A percentile compares a stretch with the other conserved stretches of the same genome.
These are phyloP conservation scores for Cyphomyrmex costatus DNA, from an alignment of 1,140 invertebrate genomes.

Conservation along the genomic window DNA sequence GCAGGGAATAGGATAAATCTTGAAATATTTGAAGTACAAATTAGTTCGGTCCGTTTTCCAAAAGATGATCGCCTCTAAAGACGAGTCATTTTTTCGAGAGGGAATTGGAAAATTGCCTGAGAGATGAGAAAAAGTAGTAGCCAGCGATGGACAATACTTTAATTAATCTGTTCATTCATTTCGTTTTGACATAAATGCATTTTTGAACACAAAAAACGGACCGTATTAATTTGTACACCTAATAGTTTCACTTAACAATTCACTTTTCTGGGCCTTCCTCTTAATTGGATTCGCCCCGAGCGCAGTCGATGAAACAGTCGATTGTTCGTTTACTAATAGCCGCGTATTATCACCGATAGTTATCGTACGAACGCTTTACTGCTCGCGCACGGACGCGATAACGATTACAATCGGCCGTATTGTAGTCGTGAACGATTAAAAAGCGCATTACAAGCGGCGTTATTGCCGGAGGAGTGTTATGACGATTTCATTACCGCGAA, in stretches of 20 bases:
- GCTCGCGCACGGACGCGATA: conserved; percentile 29
- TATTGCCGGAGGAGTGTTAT: conserved; percentile 61
- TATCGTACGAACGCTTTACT: conserved; percentile 32
- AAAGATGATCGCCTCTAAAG: too few relatives aligned
- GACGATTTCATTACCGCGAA: conserved; percentile 64
- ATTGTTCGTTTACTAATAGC: conserved; percentile 50
- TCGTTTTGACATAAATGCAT: too few relatives aligned
- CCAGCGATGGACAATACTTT: too few relatives aligned
- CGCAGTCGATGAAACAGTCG: conserved; percentile 51
- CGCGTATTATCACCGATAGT: conserved; percentile 53
- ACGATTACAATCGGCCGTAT: conserved; percentile 59
- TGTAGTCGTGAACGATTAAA: conserved; percentile 59
- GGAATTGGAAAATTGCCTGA: too few relatives aligned
- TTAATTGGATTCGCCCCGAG: background rate
- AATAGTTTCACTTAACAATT: background rate
- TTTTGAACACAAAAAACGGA: too few relatives aligned
- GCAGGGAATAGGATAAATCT: background rate
- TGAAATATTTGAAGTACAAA: too few relatives aligned
- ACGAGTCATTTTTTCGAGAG: too few relatives aligned
- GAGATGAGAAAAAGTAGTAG: too few relatives aligned
- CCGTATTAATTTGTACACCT: too few relatives aligned
- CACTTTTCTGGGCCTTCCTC: background rate
- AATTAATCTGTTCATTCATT: too few relatives aligned
- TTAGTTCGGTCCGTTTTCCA: too few relatives aligned
- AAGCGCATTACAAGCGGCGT: conserved; percentile 58